Evolutionary conservation across 2,888 invertebrate genomes (phyloP).

Genomic region (Noctua pronuba): DNA sequence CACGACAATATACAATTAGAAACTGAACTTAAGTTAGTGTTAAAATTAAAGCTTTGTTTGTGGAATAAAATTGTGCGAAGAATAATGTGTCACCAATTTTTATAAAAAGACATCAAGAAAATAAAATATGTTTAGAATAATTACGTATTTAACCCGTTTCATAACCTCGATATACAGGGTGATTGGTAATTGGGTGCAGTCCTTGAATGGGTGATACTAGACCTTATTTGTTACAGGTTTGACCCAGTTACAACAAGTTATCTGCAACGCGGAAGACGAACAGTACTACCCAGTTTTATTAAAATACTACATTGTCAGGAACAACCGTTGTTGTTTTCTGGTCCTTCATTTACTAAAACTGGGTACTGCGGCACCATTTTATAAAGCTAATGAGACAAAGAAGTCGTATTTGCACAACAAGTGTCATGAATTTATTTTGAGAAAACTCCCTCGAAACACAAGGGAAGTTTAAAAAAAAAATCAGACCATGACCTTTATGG

Average conservation of each 20-base stretch:
- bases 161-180: not conserved
- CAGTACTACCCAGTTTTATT: no score
- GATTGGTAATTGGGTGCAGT: not conserved
- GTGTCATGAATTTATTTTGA: not conserved
- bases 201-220: not conserved
- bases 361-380: not conserved
- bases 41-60: constrained; percentile 59
- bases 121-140: not conserved
- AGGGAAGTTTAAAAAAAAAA: not conserved
- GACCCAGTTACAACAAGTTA: no score
- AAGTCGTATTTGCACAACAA: not conserved
- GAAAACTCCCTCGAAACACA: not conserved
- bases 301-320: no score
- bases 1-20: constrained; percentile 21
- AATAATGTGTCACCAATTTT: constrained; percentile 59
- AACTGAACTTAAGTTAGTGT: constrained; percentile 32
- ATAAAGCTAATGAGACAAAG: not conserved
- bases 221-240: no score
- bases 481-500: not conserved
- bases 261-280: no score
- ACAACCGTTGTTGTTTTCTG: not conserved
- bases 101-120: constrained; percentile 3
- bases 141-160: not conserved
- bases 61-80: constrained; percentile 55
- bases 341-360: not conserved